Percentiles rank a stretch among this genome's conserved stretches.
phyloP scores from a whole-genome alignment of 2,797 vertebrate species.

The Scolopax rusticola region DNA sequence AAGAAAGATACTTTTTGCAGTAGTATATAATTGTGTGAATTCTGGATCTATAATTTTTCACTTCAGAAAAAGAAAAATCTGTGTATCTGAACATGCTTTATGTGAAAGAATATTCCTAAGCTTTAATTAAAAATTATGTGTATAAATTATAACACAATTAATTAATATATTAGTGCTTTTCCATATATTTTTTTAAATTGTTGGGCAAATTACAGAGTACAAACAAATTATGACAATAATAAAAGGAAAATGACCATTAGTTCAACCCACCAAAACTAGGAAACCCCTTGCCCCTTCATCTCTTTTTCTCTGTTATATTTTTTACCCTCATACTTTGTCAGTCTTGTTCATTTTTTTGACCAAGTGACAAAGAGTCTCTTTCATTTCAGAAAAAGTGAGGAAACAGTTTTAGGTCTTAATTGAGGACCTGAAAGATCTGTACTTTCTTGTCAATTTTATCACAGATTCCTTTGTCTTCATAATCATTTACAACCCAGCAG shows the following conservation, averaged over 20 bases:
- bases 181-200: background rate
- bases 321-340: constrained; percentile 14
- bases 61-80: background rate
- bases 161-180: background rate
- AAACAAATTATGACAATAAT: background rate
- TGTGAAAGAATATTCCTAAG: background rate
- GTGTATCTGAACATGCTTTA: background rate
- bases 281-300: background rate
- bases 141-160: background rate
- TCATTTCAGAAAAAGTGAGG: constrained; percentile 29
- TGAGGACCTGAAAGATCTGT: constrained; percentile 26
- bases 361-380: constrained; percentile 45
- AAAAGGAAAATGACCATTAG: constrained; percentile 1
- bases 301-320: constrained; percentile 31
- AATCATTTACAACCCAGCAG: constrained; percentile 40
- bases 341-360: constrained; percentile 49
- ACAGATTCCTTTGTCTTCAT: constrained; percentile 58
- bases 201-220: background rate
- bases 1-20: background rate
- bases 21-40: background rate
- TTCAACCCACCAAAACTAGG: background rate
- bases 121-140: background rate
- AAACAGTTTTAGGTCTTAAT: constrained; percentile 34
- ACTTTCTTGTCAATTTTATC: constrained; percentile 59
- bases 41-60: background rate